Evolutionary conservation across 2,797 vertebrate species (phyloP).

Genomic region (Hybognathus amarus): DNA sequence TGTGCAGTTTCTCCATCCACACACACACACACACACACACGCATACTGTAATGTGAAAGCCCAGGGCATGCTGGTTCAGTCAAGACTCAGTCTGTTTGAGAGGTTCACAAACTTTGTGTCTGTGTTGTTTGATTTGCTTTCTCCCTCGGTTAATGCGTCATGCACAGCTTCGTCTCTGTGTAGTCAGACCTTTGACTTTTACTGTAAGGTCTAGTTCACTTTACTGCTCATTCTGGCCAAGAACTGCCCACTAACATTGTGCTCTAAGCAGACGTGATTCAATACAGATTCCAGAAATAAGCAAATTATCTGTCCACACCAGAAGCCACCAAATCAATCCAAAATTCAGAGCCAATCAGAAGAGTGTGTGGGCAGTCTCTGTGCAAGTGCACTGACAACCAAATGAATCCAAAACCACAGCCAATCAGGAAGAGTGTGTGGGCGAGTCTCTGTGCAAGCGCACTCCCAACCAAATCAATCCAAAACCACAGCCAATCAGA

Average conservation of each 20-base stretch:
- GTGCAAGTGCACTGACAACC: too few species aligned
- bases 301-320: background rate
- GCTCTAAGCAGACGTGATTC: background rate
- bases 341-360: too few species aligned
- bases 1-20: background rate
- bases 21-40: background rate
- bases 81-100: background rate
- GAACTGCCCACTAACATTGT: background rate
- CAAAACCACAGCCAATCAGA: too few species aligned
- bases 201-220: background rate
- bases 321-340: background rate
- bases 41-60: background rate
- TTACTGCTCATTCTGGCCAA: background rate
- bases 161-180: background rate
- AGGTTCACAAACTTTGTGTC: background rate
- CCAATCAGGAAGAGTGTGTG: too few species aligned
- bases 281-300: background rate
- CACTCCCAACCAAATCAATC: too few species aligned
- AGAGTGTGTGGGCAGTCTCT: too few species aligned
- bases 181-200: background rate
- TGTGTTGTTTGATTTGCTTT: background rate
- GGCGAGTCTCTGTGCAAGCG: too few species aligned
- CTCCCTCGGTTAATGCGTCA: background rate
- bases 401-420: too few species aligned
- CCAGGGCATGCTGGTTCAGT: conserved; percentile 1